Evolutionary conservation across 2,888 invertebrate genomes (phyloP).

Genomic region (Lithophane socia): DNA sequence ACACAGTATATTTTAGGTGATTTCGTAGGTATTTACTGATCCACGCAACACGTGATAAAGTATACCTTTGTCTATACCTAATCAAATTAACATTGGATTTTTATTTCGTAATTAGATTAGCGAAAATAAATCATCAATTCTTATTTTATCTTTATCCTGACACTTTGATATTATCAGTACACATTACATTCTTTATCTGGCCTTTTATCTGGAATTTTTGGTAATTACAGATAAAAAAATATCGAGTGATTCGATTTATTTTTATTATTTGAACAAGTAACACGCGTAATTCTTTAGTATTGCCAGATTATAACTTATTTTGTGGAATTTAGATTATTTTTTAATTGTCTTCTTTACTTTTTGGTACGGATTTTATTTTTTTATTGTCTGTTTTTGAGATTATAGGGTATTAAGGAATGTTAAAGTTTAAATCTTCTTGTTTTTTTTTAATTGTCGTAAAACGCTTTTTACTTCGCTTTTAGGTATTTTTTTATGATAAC

Average conservation of each 20-base stretch:
- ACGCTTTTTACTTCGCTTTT: conserved; percentile 1
- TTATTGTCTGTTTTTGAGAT: conserved; percentile 35
- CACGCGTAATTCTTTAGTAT: conserved; percentile 72
- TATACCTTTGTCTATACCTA: conserved; percentile 41
- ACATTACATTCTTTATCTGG: conserved; percentile 53
- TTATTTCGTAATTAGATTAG: conserved; percentile 71
- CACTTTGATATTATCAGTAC: conserved; percentile 61
- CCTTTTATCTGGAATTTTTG: conserved; percentile 60
- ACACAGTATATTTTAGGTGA: not conserved
- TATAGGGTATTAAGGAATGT: conserved; percentile 17
- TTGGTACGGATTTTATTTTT: conserved; percentile 27
- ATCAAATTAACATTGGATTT: conserved; percentile 65
- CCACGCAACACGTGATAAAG: conserved; percentile 28
- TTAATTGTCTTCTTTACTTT: conserved; percentile 26
- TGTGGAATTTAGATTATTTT: conserved; percentile 67
- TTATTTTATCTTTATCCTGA: conserved; percentile 68
- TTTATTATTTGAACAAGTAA: conserved; percentile 65
- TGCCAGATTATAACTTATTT: conserved; percentile 71
- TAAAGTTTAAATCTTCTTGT: conserved; percentile 5
- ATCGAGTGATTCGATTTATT: conserved; percentile 64
- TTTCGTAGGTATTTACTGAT: conserved; percentile 9
- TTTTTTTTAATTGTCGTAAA: conserved; percentile 1
- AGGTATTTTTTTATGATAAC: conserved; percentile 22
- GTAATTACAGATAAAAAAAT: conserved; percentile 67
- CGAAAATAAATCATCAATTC: conserved; percentile 74